Conservation (phyloP, 2,888 invertebrate species). For the Thereva unica region DNA sequence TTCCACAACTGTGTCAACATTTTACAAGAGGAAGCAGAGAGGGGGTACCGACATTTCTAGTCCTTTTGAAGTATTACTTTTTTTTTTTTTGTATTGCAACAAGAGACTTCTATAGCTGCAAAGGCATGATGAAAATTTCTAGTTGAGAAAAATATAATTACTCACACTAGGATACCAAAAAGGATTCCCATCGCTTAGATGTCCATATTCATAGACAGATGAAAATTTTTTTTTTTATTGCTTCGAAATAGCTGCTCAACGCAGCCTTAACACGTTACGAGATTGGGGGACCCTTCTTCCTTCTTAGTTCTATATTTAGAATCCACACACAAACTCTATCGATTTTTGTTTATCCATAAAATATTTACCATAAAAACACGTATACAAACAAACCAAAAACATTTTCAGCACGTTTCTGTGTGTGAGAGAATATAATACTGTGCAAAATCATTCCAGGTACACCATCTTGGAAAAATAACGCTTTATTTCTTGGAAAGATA, state of each 20-base stretch:
- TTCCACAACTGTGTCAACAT: constrained; percentile 20
- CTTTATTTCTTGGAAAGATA: no score
- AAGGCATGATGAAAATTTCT: constrained; percentile 8
- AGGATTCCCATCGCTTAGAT: not conserved
- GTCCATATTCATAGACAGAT: no score
- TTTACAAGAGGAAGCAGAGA: not conserved
- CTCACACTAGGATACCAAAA: constrained; percentile 13
- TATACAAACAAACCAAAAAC: constrained; percentile 14
- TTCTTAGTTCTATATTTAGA: constrained; percentile 34
- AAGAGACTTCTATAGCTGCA: no score
- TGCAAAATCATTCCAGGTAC: no score
- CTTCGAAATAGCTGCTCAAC: constrained; percentile 1
- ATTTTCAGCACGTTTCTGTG: constrained; percentile 17
- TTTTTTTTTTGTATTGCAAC: not conserved
- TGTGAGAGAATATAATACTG: no score
- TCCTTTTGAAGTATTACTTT: constrained; percentile 12
- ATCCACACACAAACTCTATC: constrained; percentile 33
- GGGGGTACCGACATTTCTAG: not conserved
- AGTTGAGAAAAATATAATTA: constrained; percentile 11
- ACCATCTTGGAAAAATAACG: no score
- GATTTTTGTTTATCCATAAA: constrained; percentile 29
- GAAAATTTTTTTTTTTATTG: no score
- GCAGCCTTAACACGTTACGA: constrained; percentile 27
- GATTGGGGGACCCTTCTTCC: constrained; percentile 26
- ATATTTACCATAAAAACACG: constrained; percentile 24